Conservation (phyloP, 2,888 invertebrate genomes). For the Gandaritis pyraliata region DNA sequence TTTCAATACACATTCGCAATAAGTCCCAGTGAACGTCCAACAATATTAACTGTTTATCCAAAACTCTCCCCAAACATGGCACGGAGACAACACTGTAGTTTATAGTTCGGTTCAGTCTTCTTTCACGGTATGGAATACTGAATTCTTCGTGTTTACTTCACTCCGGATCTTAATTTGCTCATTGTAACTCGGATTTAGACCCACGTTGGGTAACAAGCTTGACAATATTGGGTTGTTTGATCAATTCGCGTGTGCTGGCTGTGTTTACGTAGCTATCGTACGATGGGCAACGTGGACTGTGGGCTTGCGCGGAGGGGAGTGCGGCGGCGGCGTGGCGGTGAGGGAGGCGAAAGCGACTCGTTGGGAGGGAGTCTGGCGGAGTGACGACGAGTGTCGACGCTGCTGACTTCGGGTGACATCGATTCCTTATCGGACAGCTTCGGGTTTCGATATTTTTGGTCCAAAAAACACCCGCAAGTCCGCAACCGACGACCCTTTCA, state of each 20-base stretch:
- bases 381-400: conserved; percentile 46
- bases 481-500: too few relatives aligned
- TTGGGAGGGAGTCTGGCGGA: conserved; percentile 57
- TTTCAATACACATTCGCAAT: conserved; percentile 84
- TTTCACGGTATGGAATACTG: conserved; percentile 36
- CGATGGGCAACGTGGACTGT: conserved; percentile 58
- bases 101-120: conserved; percentile 64
- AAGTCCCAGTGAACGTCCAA: conserved; percentile 72
- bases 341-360: conserved; percentile 68
- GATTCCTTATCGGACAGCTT: conserved; percentile 70
- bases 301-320: conserved; percentile 37
- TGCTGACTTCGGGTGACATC: conserved; percentile 72
- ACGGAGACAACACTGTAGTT: conserved; percentile 63
- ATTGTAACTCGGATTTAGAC: conserved; percentile 60
- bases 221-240: conserved; percentile 41
- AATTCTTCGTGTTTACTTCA: conserved; percentile 64
- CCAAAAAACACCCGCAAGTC: too few relatives aligned
- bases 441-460: conserved; percentile 45
- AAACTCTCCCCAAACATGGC: conserved; percentile 77
- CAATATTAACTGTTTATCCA: conserved; percentile 71
- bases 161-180: conserved; percentile 78
- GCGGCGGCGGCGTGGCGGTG: conserved; percentile 53
- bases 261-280: conserved; percentile 57
- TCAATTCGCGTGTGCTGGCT: conserved; percentile 29
- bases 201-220: conserved; percentile 38